A percentile compares a stretch with the other conserved stretches of the same genome.
Evolutionary conservation across 2,797 vertebrate genomes (phyloP).

Genomic region (Coilia nasus): DNA sequence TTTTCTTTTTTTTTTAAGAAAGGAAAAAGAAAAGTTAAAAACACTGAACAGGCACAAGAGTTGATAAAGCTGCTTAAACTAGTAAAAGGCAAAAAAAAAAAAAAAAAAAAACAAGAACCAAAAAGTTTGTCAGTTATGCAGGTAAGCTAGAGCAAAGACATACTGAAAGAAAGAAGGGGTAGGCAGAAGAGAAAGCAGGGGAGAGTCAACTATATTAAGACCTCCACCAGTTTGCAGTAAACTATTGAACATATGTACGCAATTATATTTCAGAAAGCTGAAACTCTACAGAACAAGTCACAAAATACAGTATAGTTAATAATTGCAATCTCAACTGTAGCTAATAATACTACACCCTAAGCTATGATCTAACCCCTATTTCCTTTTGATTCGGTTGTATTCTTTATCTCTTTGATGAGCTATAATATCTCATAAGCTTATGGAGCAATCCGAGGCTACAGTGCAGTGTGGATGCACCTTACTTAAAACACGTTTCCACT

Average conservation of each 20-base stretch:
- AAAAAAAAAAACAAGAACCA: slow-evolving; percentile 76
- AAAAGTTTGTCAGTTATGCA: slow-evolving; percentile 63
- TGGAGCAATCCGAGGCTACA: slow-evolving; percentile 57
- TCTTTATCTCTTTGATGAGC: slow-evolving; percentile 37
- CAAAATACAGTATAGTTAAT: slow-evolving; percentile 72
- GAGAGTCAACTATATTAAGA: slow-evolving; percentile 70
- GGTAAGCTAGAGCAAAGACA: slow-evolving; percentile 77
- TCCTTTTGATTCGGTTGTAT: slow-evolving; percentile 33
- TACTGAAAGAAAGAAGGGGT: slow-evolving; percentile 66
- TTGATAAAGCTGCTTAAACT: slow-evolving; percentile 74
- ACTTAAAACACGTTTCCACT: slow-evolving; percentile 48
- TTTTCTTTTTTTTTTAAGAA: slow-evolving; percentile 38
- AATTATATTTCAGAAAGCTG: slow-evolving; percentile 67
- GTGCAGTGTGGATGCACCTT: slow-evolving; percentile 58
- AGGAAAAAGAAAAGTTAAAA: slow-evolving; percentile 39
- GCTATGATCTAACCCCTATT: slow-evolving; percentile 55
- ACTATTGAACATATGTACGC: slow-evolving; percentile 65
- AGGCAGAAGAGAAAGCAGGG: slow-evolving; percentile 44
- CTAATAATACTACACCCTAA: slow-evolving; percentile 69
- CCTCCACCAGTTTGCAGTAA: slow-evolving; percentile 66
- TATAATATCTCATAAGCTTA: slow-evolving; percentile 62
- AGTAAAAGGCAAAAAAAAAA: slow-evolving; percentile 77
- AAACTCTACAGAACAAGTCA: slow-evolving; percentile 79
- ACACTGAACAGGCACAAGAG: slow-evolving; percentile 66
- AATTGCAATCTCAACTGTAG: slow-evolving; percentile 72